These are phyloP conservation scores for Ivindomyrus marchei DNA, from an alignment of 2,113 vertebrate species.

Conservation along the genomic window DNA sequence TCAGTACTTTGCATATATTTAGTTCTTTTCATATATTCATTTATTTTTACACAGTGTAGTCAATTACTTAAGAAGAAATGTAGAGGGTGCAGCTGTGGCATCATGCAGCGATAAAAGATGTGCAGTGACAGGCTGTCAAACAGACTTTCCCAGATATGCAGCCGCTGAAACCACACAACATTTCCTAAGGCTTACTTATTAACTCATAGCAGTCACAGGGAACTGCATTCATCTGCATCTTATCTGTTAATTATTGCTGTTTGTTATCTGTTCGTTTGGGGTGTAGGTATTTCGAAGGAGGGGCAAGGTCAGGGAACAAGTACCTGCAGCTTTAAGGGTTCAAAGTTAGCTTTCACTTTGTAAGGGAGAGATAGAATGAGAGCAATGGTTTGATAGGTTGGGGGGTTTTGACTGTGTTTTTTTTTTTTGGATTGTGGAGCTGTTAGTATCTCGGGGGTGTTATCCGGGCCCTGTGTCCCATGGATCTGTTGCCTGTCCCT, in stretches of 20 bases:
- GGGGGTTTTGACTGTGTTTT: not conserved
- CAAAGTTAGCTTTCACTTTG: not conserved
- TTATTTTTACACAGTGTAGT: not conserved
- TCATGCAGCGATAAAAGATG: not conserved
- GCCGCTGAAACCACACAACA: not conserved
- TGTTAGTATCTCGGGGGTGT: not conserved
- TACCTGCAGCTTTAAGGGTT: not conserved
- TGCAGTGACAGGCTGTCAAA: not conserved
- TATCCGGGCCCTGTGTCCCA: not conserved
- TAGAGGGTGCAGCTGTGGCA: slow-evolving; percentile 2
- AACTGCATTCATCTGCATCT: not conserved
- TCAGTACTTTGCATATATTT: not conserved
- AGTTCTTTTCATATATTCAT: not conserved
- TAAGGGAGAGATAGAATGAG: not conserved
- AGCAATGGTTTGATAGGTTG: not conserved
- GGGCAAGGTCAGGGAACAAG: not conserved
- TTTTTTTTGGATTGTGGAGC: not conserved
- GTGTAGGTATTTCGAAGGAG: not conserved
- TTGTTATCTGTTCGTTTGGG: not conserved
- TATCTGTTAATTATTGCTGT: not conserved
- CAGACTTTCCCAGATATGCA: not conserved
- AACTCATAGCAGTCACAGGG: not conserved
- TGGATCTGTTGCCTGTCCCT: not conserved
- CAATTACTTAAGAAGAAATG: not conserved
- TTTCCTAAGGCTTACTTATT: not conserved